Conservation (phyloP, 1,140 invertebrate species). For the Melipona quadrifasciata region DNA sequence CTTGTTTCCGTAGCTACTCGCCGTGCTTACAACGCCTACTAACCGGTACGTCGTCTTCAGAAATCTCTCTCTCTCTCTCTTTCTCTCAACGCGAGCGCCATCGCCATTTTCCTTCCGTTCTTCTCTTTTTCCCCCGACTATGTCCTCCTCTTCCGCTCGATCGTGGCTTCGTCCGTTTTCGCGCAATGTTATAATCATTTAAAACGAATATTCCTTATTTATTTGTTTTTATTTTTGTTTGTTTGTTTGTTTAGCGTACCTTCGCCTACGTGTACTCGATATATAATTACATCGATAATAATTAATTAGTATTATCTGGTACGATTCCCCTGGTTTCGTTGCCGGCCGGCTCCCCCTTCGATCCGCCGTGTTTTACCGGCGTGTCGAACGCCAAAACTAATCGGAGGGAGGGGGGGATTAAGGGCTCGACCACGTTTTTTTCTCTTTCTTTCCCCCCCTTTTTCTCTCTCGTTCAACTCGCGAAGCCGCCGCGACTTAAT, state of each 20-base stretch:
- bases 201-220: conserved; percentile 41
- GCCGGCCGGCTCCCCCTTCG: conserved; percentile 65
- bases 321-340: conserved; percentile 73
- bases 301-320: conserved; percentile 77
- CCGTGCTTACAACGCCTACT: background rate
- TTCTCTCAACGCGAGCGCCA: conserved; percentile 22
- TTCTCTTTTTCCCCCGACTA: background rate
- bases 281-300: conserved; percentile 77
- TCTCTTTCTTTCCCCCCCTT: conserved; percentile 7
- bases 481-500: conserved; percentile 23
- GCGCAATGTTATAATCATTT: conserved; percentile 28
- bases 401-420: background rate
- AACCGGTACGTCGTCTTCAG: background rate
- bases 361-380: conserved; percentile 15
- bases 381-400: background rate
- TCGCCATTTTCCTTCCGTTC: conserved; percentile 9
- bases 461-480: background rate
- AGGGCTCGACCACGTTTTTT: conserved; percentile 46
- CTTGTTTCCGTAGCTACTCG: background rate
- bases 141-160: conserved; percentile 24
- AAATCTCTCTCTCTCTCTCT: background rate
- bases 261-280: conserved; percentile 64
- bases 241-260: conserved; percentile 63
- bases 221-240: conserved; percentile 47
- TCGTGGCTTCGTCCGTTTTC: conserved; percentile 31